Evolutionary conservation across 2,888 invertebrate species (phyloP), one percentile per base, ranked within the genome.

Genomic region (Phortica magna): DNA sequence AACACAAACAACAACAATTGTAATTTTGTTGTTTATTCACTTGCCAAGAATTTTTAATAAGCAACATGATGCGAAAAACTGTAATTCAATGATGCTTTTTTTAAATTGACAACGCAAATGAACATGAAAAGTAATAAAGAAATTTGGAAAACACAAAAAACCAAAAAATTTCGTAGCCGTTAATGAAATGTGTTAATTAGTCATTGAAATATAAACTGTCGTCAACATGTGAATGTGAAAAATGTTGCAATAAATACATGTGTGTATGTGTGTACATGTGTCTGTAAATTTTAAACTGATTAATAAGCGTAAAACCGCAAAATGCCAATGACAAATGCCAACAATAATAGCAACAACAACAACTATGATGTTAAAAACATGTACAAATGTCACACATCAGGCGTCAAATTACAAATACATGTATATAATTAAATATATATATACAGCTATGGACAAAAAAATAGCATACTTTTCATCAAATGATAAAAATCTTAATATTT

Each of bases 381-480:
- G 81, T 78, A 81, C 83, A 85, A 85, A 85, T 85, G 87, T 88
- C 88, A 85, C 88, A 85, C 86, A 84, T 88, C 84, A 85, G 85
- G 85, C 85, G 85, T 88, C 85, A 85, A 85, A 83, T 87, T 88
- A 87, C 88, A 88, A 59, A 59, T 59, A 59, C 22, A 59, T 9
- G 5, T 19, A 19, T 2, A 55, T 55, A 12, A 12, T 12, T 55
- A n/a, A 6, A 4, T 31, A 31, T 31, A 31, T 31, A 31, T 31
- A 31, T 4, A 31, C n/a, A n/a, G n/a, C n/a, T n/a, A n/a, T n/a
- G n/a, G n/a, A n/a, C n/a, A n/a, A n/a, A n/a, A n/a, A n/a, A n/a
- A n/a, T n/a, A n/a, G n/a, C n/a, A n/a, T n/a, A n/a, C n/a, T n/a
- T n/a, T n/a, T n/a, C n/a, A n/a, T n/a, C n/a, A n/a, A n/a, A n/a